Percentiles rank a stretch among this genome's conserved stretches.
Conservation (phyloP, 2,888 invertebrate genomes). For the Cryptus viduatorius region DNA sequence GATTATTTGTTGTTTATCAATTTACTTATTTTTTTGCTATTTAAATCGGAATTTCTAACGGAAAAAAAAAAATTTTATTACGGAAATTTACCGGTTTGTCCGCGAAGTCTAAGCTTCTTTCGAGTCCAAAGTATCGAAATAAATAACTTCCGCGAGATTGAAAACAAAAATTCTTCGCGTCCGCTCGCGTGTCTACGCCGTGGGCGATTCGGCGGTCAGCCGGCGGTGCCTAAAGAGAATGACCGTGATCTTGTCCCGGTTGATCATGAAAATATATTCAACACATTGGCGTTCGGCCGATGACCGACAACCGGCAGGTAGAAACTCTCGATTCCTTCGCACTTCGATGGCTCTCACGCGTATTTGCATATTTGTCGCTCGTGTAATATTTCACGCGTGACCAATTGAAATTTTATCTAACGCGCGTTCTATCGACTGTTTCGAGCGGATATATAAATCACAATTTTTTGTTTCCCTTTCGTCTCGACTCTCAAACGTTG, state of each 20-base stretch:
- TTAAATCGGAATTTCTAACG: neutral
- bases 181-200: constrained; percentile 39
- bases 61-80: neutral
- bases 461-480: neutral
- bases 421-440: neutral
- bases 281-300: constrained; percentile 74
- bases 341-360: constrained; percentile 43
- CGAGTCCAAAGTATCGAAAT: neutral
- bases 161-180: constrained; percentile 41
- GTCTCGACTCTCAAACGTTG: neutral
- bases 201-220: constrained; percentile 56
- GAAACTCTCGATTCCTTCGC: constrained; percentile 67
- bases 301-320: constrained; percentile 76
- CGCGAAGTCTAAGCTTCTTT: neutral
- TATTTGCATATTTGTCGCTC: constrained; percentile 61
- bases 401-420: constrained; percentile 29
- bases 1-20: neutral
- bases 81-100: constrained; percentile 27
- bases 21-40: neutral
- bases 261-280: constrained; percentile 73
- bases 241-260: constrained; percentile 81
- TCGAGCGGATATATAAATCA: neutral
- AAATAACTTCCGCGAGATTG: constrained; percentile 32
- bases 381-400: constrained; percentile 48
- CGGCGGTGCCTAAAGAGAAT: constrained; percentile 64